A percentile compares a stretch with the other conserved stretches of the same genome.
Conservation (phyloP, 2,888 invertebrate species). For the Serrognathus titanus region DNA sequence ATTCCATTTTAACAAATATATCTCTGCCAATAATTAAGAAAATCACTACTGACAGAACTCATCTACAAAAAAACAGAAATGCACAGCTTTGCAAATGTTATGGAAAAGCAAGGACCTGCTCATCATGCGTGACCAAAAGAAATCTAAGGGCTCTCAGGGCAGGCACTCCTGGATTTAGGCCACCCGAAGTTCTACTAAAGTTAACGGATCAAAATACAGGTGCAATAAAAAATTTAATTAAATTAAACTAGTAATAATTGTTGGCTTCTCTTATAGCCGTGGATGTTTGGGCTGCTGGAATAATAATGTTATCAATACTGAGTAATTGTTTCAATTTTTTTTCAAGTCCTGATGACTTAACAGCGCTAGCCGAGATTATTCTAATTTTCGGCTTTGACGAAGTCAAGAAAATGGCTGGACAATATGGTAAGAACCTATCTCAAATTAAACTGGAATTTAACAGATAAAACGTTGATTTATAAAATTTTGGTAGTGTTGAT, state of each 20-base stretch:
- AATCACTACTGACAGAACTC: not conserved
- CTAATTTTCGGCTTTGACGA: constrained; percentile 71
- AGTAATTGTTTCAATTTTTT: constrained; percentile 82
- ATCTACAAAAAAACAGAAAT: not conserved
- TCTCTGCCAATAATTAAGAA: constrained; percentile 2
- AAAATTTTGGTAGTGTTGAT: constrained; percentile 11
- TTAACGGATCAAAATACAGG: constrained; percentile 74
- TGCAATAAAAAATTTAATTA: constrained; percentile 36
- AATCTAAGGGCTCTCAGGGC: constrained; percentile 74
- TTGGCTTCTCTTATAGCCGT: constrained; percentile 56
- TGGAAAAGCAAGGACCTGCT: constrained; percentile 65
- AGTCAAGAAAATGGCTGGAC: constrained; percentile 64
- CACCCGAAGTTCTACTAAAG: constrained; percentile 82
- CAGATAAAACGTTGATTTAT: constrained; percentile 13
- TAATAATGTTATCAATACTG: constrained; percentile 75
- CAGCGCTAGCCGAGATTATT: constrained; percentile 79
- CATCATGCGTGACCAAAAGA: constrained; percentile 61
- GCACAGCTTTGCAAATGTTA: constrained; percentile 61
- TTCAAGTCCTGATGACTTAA: constrained; percentile 72
- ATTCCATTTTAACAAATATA: constrained; percentile 1
- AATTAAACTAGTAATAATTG: not conserved
- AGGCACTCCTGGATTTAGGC: constrained; percentile 86
- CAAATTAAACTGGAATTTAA: constrained; percentile 10
- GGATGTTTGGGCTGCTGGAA: constrained; percentile 87
- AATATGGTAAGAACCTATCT: constrained; percentile 60